These are phyloP conservation scores for Hirtodrosophila histrioides DNA, from an alignment of 2,888 invertebrate species.

Conservation along the genomic window DNA sequence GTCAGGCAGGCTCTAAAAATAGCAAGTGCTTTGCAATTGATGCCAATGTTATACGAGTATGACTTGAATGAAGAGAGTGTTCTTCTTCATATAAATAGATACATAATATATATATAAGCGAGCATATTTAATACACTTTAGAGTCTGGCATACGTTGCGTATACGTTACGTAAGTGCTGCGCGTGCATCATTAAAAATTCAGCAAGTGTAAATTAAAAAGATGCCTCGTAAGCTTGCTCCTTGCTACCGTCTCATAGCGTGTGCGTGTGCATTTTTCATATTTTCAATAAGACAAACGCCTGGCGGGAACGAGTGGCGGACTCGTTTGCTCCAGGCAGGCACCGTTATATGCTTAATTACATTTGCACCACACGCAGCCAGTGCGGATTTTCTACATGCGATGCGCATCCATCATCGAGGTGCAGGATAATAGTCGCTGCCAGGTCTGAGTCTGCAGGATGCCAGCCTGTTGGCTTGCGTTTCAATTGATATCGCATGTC, in stretches of 20 bases:
- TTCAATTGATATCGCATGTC: conserved; percentile 67
- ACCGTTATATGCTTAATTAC: conserved; percentile 67
- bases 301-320: conserved; percentile 5
- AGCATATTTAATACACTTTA: no score
- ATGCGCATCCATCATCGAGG: conserved; percentile 63
- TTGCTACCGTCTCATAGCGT: conserved; percentile 32
- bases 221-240: conserved; percentile 21
- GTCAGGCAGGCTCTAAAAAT: conserved; percentile 47
- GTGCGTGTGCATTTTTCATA: conserved; percentile 68
- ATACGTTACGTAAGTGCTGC: conserved; percentile 43
- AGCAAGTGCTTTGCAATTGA: conserved; percentile 15
- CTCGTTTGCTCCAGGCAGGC: neutral
- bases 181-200: conserved; percentile 61
- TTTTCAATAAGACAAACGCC: conserved; percentile 51
- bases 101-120: no score
- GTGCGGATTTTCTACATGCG: conserved; percentile 39
- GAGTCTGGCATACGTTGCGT: conserved; percentile 23
- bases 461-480: conserved; percentile 39
- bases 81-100: no score
- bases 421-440: conserved; percentile 46
- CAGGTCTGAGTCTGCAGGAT: conserved; percentile 11
- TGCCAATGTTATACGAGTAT: neutral
- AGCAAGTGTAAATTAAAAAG: conserved; percentile 62
- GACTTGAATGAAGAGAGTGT: conserved; percentile 4
- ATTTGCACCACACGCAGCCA: conserved; percentile 60